Conservation (phyloP, 1,140 invertebrate species). For the Leptopilina clavipes region DNA sequence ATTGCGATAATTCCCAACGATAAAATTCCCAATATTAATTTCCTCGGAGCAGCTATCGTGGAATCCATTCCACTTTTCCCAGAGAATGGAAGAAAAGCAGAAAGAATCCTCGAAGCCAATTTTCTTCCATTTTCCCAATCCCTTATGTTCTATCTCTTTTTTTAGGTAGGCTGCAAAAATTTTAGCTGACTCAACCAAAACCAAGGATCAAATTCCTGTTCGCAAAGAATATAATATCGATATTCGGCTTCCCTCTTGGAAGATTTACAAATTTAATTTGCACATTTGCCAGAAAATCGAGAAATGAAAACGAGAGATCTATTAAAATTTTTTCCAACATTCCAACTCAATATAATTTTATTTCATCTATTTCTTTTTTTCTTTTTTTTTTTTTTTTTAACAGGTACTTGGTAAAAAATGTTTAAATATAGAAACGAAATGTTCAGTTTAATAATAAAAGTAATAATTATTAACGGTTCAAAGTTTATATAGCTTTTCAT, state of each 20-base stretch:
- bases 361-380: too few relatives aligned
- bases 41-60: background rate
- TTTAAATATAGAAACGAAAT: too few relatives aligned
- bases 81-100: background rate
- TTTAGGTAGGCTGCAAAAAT: background rate
- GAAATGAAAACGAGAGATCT: too few relatives aligned
- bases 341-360: too few relatives aligned
- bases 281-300: too few relatives aligned
- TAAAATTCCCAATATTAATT: conserved; percentile 40
- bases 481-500: too few relatives aligned
- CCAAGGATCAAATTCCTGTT: background rate
- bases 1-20: conserved; percentile 34
- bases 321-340: too few relatives aligned
- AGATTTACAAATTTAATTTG: too few relatives aligned
- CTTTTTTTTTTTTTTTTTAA: too few relatives aligned
- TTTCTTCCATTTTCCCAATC: background rate
- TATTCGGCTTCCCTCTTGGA: background rate
- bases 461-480: too few relatives aligned
- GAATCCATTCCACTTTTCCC: background rate
- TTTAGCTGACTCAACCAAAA: background rate
- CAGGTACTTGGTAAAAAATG: too few relatives aligned
- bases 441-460: too few relatives aligned
- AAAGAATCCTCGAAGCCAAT: conserved; percentile 22
- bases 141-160: background rate
- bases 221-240: background rate